A percentile compares a stretch with the other conserved stretches of the same genome.
phyloP scores from a whole-genome alignment of 2,113 vertebrate genomes.

The Lethenteron camtschaticum region DNA sequence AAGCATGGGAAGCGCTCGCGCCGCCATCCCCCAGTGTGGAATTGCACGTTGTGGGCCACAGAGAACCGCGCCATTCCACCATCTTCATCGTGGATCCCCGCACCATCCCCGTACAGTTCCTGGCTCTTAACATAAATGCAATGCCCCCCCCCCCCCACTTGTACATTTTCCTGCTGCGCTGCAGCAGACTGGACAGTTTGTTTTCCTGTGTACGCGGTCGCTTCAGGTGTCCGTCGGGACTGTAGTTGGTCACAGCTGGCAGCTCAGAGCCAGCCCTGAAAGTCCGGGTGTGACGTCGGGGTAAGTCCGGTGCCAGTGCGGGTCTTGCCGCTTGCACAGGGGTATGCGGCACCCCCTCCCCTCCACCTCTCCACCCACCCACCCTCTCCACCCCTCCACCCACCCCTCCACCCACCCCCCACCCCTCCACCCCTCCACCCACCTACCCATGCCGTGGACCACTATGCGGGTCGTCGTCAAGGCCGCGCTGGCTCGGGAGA shows the following conservation, averaged over 20 bases:
- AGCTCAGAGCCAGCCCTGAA: neutral
- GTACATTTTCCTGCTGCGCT: conserved; percentile 1
- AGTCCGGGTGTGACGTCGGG: conserved; percentile 12
- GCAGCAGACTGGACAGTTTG: too few relatives aligned
- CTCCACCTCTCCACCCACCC: neutral
- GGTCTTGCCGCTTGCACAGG: neutral
- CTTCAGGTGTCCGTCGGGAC: conserved; percentile 18
- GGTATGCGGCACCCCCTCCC: neutral
- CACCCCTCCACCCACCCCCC: neutral
- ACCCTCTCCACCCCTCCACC: neutral
- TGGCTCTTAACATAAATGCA: too few relatives aligned
- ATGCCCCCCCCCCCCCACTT: conserved; percentile 7
- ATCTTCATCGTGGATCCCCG: too few relatives aligned
- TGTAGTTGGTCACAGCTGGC: conserved; percentile 17
- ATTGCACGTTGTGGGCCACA: too few relatives aligned
- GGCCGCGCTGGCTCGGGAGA: neutral
- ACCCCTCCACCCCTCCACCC: neutral
- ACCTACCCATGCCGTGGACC: accelerated
- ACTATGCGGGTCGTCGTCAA: conserved; percentile 9
- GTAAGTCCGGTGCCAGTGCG: conserved; percentile 10
- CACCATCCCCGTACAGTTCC: too few relatives aligned
- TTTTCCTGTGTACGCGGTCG: too few relatives aligned
- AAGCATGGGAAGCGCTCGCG: too few relatives aligned
- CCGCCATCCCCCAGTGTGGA: too few relatives aligned
- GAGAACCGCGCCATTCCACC: too few relatives aligned